Base-by-base conservation (phyloP, 2,797 vertebrate genomes). In the Oreochromis mossambicus region DNA sequence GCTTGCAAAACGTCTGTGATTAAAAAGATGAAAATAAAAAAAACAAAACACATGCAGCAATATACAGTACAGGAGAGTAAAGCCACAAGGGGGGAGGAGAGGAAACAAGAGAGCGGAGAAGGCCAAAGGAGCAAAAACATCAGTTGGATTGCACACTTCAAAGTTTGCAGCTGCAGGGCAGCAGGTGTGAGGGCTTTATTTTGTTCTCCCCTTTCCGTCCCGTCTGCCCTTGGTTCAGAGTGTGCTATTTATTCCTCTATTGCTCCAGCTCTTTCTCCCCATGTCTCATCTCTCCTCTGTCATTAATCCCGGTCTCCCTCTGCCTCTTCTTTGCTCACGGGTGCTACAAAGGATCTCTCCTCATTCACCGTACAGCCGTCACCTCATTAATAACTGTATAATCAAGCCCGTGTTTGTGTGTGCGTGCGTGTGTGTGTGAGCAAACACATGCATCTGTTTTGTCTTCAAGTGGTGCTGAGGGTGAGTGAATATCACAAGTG, bases 301-400 rank as follows among this genome's bases (percentile, higher is more conserved):
- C 79, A 88, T 92, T 90, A 89, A 88, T 86, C 55, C 51, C 29
- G 1, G 14, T 82, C 80, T 68, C 54, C 80, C 80, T 81, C 81
- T 70, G 78, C 89, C 70, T 50, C 43, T 32, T 50, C 26, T 48
- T 50, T 75, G 43, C 70, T 86, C 86, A 51, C 41, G 86, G 83
- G 70, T 63, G 90, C 89, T 87, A 95, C 93, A 96, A 96, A 96
- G 93, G 81, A 90, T 87, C 88, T 78, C 77, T 77, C 88, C 66
- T 46, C 90, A 91, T 92, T 89, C 85, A 38, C 79, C 21, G n/a
- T 61, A 85, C 89, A 83, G 87, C 92, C 85, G 87, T 32, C 70
- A 85, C 50, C 91, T 92, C 93, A 94, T 96, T 95, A 95, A 94
- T 91, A 94, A 50, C 89, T 61, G 94, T 77, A 96, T 96, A 96